Conservation (phyloP, 2,888 invertebrate species). For the Apamea sordens region DNA sequence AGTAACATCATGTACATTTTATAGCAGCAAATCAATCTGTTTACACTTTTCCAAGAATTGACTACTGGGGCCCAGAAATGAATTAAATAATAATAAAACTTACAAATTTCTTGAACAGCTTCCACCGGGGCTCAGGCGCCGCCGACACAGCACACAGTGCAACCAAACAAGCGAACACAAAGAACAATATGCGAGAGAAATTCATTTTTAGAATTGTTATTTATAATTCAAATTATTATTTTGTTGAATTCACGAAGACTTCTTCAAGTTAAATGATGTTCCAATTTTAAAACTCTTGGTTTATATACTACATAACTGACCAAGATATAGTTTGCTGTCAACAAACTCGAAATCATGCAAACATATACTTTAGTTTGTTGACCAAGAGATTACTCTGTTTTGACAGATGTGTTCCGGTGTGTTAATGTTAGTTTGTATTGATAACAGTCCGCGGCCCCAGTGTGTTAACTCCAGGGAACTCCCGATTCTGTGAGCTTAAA, state of each 20-base stretch:
- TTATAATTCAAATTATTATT: constrained; percentile 37
- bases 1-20: too few species aligned
- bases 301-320: constrained; percentile 43
- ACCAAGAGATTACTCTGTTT: constrained; percentile 1
- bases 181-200: neutral
- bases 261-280: constrained; percentile 55
- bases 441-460: constrained; percentile 11
- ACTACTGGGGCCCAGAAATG: too few species aligned
- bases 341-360: neutral
- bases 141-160: neutral
- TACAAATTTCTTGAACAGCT: neutral
- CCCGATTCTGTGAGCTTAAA: too few species aligned
- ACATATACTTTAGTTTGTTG: neutral
- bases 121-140: neutral
- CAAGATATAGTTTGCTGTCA: neutral
- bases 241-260: constrained; percentile 18
- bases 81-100: neutral
- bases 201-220: constrained; percentile 24
- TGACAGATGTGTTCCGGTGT: neutral
- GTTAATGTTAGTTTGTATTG: constrained; percentile 10
- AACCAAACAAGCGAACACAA: neutral
- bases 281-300: constrained; percentile 11
- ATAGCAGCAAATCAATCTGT: too few species aligned
- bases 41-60: too few species aligned
- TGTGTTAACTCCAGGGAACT: too few species aligned